These are phyloP conservation scores for Adelges cooleyi DNA, from an alignment of 1,140 invertebrate genomes.

Conservation along the genomic window DNA sequence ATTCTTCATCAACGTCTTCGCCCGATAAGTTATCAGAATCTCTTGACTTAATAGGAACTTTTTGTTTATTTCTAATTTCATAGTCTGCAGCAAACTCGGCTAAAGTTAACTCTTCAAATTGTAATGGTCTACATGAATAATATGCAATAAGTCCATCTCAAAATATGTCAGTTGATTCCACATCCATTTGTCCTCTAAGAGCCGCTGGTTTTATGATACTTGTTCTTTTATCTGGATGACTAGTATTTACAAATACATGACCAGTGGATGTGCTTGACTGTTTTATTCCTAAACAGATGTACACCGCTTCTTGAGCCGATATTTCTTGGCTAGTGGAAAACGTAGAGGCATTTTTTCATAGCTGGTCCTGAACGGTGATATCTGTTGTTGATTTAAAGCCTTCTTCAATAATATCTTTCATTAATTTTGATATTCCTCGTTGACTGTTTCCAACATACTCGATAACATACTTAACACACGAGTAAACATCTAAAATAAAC, in stretches of 20 bases:
- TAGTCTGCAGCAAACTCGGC: no score
- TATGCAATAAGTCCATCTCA: no score
- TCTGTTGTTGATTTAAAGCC: not conserved
- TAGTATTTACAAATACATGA: not conserved
- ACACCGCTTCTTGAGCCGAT: not conserved
- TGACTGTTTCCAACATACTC: not conserved
- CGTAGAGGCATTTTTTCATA: not conserved
- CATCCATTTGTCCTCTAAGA: not conserved
- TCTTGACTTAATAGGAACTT: no score
- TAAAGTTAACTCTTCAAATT: not conserved
- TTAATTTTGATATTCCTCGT: not conserved
- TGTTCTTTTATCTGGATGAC: not conserved
- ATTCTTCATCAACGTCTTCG: no score
- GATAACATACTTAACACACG: not conserved
- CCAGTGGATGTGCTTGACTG: not conserved
- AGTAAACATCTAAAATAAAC: not conserved
- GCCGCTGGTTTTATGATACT: not conserved
- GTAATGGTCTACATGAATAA: not conserved
- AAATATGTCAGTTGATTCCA: not conserved
- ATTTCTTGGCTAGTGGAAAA: not conserved
- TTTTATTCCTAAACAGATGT: not conserved
- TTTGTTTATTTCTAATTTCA: no score
- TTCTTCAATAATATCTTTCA: not conserved
- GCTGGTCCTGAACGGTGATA: not conserved
- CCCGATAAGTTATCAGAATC: no score